phyloP scores from a whole-genome alignment of 1,140 invertebrate genomes.

The Trachymyrmex septentrionalis region DNA sequence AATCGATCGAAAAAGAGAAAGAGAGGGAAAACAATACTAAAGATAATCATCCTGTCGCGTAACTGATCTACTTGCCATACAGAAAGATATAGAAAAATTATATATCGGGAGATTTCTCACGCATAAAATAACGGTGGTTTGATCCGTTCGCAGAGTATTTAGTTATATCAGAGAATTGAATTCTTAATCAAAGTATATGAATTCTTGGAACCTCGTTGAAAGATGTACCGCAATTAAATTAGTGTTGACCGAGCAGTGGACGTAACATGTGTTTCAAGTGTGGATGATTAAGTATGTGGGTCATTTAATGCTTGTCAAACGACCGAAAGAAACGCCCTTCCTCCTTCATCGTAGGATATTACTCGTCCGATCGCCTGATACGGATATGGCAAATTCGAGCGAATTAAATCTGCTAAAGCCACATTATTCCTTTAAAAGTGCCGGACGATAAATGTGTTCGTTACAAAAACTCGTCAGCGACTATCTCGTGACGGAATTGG shows the following conservation, averaged over 20 bases:
- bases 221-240: constrained; percentile 74
- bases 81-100: neutral
- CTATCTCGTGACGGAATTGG: constrained; percentile 18
- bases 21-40: neutral
- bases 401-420: constrained; percentile 34
- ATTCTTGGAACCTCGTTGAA: constrained; percentile 77
- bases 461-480: constrained; percentile 39
- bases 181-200: constrained; percentile 70
- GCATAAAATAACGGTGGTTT: constrained; percentile 61
- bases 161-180: constrained; percentile 29
- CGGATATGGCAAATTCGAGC: constrained; percentile 5
- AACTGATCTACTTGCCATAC: neutral
- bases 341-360: neutral
- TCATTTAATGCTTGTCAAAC: constrained; percentile 21
- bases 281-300: constrained; percentile 1
- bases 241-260: constrained; percentile 36
- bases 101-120: constrained; percentile 29
- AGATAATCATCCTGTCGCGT: constrained; percentile 1
- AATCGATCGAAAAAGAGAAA: neutral
- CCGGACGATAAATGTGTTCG: constrained; percentile 54
- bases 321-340: constrained; percentile 30
- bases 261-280: neutral
- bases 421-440: constrained; percentile 38
- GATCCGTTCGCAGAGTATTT: constrained; percentile 27
- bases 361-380: constrained; percentile 22